Conservation (phyloP, 2,113 vertebrate genomes). For the Tenrec ecaudatus region DNA sequence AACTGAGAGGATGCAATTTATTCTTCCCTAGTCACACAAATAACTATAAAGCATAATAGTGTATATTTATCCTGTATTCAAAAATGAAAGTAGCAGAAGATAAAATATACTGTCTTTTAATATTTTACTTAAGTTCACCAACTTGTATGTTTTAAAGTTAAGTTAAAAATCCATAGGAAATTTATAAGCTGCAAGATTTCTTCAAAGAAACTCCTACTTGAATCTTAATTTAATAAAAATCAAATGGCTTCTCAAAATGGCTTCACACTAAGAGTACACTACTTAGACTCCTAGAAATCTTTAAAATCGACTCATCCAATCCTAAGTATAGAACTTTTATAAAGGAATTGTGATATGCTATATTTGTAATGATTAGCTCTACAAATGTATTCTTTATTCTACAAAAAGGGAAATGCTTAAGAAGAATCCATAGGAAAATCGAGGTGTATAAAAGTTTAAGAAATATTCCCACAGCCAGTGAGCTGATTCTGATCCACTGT, state of each 20-base stretch:
- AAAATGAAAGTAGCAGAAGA: not conserved
- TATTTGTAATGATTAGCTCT: not conserved
- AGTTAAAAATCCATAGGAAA: not conserved
- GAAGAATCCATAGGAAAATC: not conserved
- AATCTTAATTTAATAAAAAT: conserved; percentile 20
- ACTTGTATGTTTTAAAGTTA: conserved; percentile 33
- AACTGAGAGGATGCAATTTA: not conserved
- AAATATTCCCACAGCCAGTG: not conserved
- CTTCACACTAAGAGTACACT: not conserved
- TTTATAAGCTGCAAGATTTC: not conserved
- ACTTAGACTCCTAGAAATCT: not conserved
- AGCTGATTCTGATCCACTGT: too few species aligned
- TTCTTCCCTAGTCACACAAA: not conserved
- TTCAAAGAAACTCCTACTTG: conserved; percentile 6
- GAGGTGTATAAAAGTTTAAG: not conserved
- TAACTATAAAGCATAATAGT: not conserved
- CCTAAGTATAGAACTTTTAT: not conserved
- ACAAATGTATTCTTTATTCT: conserved; percentile 21
- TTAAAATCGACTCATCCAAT: not conserved
- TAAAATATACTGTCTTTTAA: not conserved
- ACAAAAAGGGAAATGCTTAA: conserved; percentile 17
- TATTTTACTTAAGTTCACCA: not conserved
- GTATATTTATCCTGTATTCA: not conserved
- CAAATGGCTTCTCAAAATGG: not conserved
- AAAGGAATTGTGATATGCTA: not conserved